These are phyloP conservation scores for Hippocampus zosterae DNA, from an alignment of 2,113 vertebrate genomes.

Conservation along the genomic window DNA sequence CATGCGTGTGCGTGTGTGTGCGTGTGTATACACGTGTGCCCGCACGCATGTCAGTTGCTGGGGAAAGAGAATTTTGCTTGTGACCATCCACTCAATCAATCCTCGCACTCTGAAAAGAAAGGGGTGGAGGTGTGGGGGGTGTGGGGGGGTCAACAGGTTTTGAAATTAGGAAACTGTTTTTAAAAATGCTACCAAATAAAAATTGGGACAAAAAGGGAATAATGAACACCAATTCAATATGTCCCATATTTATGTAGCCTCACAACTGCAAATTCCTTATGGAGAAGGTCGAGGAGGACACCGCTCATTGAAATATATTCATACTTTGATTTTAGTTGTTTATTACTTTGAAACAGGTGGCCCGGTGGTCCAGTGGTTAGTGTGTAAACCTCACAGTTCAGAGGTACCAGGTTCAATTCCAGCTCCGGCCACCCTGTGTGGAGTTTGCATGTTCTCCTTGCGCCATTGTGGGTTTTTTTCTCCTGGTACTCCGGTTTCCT, in stretches of 20 bases:
- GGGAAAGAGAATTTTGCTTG: slow-evolving; percentile 50
- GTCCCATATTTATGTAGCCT: not conserved
- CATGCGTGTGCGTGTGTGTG: slow-evolving; percentile 5
- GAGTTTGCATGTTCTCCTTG: no score
- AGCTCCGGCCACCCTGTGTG: no score
- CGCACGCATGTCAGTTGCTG: slow-evolving; percentile 54
- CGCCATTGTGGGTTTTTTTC: no score
- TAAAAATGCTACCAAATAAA: not conserved
- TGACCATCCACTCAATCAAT: slow-evolving; percentile 63
- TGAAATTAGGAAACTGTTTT: not conserved
- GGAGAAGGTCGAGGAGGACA: not conserved
- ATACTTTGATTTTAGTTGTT: no score
- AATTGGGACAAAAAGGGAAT: not conserved
- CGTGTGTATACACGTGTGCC: slow-evolving; percentile 3
- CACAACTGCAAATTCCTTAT: not conserved
- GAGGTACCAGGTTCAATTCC: no score
- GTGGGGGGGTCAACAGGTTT: not conserved
- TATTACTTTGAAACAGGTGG: no score
- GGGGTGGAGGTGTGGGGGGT: not conserved
- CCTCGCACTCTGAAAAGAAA: slow-evolving; percentile 16
- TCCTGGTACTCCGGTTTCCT: no score
- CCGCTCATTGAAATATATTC: no score
- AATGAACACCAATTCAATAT: not conserved
- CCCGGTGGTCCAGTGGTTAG: no score
- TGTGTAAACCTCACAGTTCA: no score